Base-by-base conservation (phyloP, 2,888 invertebrate species). In the Rhimphoctona megacephalus region DNA sequence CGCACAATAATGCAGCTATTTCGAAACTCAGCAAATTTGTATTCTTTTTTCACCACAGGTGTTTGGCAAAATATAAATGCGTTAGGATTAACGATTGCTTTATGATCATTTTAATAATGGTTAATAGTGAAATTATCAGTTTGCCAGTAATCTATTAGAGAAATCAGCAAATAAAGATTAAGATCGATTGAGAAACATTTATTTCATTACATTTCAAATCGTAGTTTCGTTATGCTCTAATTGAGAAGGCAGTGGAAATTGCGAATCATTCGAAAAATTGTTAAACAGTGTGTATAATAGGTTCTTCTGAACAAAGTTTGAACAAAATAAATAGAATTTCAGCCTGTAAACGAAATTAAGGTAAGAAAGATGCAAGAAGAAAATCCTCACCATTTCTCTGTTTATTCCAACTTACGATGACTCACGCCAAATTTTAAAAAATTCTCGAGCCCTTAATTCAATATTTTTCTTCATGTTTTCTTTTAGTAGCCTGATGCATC, bases 151-250 rank as follows among this genome's bases (percentile, higher is more conserved):
- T 33, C 22, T 49, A 30, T 49, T 25, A 30, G 70, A 49, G 49
- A 70, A 70, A 70, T 70, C 46, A 49, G 70, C 30, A 19, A 70
- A 49, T 30, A 30, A 49, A 70, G 25, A 49, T 70, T 70, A 70
- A 49, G 30, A 49, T 49, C 61, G 30, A 61, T 61, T 49, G 49
- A 30, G 46, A 70, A 49, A 70, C 70, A 49, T 49, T 46, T 49
- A 49, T 70, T 49, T 49, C 49, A 4, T 30, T 49, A 30, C 46
- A 70, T 70, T 70, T 70, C 9, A 49, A 30, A 70, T 70, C 49
- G 17, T 17, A n/a, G 46, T 70, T 49, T 49, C 30, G 70, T 70
- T 11, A 49, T 70, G 70, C 70, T 49, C 70, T n/a, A 39, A 49
- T 49, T 46, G 49, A 17, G 22, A 22, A 69, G 7, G 69, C 8